Conservation (phyloP, 2,888 invertebrate genomes). For the Euzophera pinguis region DNA sequence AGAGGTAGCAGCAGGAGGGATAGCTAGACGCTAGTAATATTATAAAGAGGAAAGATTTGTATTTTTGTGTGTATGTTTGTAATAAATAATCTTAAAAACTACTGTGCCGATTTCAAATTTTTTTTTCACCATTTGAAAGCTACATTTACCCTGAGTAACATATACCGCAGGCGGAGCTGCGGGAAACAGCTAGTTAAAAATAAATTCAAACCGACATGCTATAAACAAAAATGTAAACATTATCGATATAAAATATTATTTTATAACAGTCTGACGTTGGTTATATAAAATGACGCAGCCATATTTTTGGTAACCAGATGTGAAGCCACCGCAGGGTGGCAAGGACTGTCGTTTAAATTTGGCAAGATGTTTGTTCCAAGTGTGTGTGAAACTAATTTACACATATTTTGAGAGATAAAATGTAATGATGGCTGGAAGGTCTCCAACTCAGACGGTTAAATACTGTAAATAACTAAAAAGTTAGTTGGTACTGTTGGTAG, state of each 20-base stretch:
- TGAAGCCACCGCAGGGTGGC: slow-evolving; percentile 14
- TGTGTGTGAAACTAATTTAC: slow-evolving; percentile 4
- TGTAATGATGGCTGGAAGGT: background rate
- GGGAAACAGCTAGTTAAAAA: background rate
- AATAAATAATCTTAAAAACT: too few species aligned
- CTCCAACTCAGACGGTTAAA: background rate
- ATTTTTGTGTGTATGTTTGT: too few species aligned
- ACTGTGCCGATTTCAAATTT: too few species aligned
- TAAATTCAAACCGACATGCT: background rate
- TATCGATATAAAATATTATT: slow-evolving; percentile 9
- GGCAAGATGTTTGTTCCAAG: background rate
- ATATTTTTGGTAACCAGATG: slow-evolving; percentile 33
- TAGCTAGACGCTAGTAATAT: too few species aligned
- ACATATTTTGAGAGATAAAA: background rate
- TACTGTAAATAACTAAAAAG: background rate
- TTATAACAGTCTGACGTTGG: slow-evolving; percentile 24
- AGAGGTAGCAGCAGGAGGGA: too few species aligned
- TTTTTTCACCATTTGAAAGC: too few species aligned
- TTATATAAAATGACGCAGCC: slow-evolving; percentile 24
- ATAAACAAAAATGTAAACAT: slow-evolving; percentile 1
- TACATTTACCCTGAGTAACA: too few species aligned
- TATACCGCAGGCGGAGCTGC: too few species aligned
- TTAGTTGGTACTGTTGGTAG: too few species aligned
- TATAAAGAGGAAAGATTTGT: too few species aligned
- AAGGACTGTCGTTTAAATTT: background rate